A percentile compares a stretch with the other conserved stretches of the same genome.
Evolutionary conservation across 2,113 vertebrate species (phyloP).

Genomic region (Apodemus speciosus): DNA sequence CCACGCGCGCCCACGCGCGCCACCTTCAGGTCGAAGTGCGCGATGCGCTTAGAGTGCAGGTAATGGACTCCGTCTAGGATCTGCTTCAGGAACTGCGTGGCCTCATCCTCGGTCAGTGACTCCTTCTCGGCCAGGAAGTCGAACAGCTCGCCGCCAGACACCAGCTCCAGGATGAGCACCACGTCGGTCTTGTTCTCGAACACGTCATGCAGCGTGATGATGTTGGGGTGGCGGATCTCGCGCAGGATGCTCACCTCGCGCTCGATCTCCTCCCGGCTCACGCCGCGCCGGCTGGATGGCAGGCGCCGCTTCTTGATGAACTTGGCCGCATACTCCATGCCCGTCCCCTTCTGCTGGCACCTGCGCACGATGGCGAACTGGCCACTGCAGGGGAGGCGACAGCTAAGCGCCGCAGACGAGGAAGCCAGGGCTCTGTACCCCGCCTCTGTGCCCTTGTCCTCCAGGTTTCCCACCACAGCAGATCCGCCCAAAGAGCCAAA

Average conservation of each 20-base stretch:
- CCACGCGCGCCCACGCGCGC: fast-evolving
- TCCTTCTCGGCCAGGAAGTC: slow-evolving; percentile 99
- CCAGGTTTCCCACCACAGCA: background rate
- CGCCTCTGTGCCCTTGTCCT: background rate
- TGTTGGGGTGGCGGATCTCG: slow-evolving; percentile 98
- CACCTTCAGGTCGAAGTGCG: slow-evolving; percentile 98
- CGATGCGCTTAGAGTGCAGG: slow-evolving; percentile 95
- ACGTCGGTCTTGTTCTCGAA: slow-evolving; percentile 99
- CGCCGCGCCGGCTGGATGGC: slow-evolving; percentile 95
- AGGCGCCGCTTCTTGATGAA: slow-evolving; percentile 98
- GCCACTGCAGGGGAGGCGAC: slow-evolving; percentile 79
- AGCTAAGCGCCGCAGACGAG: background rate
- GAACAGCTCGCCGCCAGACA: slow-evolving; percentile 95
- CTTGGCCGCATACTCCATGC: slow-evolving; percentile 93
- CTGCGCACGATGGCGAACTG: slow-evolving; percentile 98
- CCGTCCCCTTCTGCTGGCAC: slow-evolving; percentile 92
- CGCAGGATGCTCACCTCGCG: slow-evolving; percentile 97
- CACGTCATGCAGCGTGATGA: slow-evolving; percentile 98
- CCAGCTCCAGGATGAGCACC: slow-evolving; percentile 98
- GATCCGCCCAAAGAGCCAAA: background rate
- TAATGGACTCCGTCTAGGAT: slow-evolving; percentile 97
- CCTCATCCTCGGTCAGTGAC: slow-evolving; percentile 96
- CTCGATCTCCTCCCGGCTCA: slow-evolving; percentile 98
- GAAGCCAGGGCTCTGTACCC: background rate
- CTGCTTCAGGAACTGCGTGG: slow-evolving; percentile 98